Evolutionary conservation across 2,113 vertebrate genomes (phyloP).

Genomic region (Takifugu bimaculatus): DNA sequence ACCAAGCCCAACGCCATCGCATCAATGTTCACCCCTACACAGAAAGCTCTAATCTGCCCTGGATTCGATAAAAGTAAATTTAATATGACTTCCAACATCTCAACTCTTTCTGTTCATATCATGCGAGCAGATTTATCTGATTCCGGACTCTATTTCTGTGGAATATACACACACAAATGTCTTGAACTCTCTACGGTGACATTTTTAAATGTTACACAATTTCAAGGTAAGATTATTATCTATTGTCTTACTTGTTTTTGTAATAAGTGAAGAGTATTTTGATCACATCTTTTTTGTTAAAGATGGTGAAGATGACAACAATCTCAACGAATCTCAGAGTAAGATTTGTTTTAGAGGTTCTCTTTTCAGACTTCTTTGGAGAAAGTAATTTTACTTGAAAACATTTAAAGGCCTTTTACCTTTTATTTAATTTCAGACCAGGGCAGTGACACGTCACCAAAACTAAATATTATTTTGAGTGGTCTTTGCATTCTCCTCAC

Average conservation of each 20-base stretch:
- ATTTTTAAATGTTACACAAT: neutral
- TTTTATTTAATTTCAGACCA: neutral
- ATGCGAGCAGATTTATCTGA: neutral
- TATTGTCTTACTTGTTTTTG: too few species aligned
- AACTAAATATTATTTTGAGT: neutral
- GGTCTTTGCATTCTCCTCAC: neutral
- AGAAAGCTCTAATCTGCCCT: neutral
- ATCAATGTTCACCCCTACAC: rapidly evolving
- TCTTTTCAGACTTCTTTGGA: too few species aligned
- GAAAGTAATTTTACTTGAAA: neutral
- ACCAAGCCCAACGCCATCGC: neutral
- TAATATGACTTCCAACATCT: neutral
- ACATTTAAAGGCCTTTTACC: neutral
- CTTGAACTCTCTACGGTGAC: neutral
- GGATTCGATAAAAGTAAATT: slow-evolving; percentile 21
- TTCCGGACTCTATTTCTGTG: slow-evolving; percentile 34
- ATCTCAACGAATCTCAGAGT: too few species aligned
- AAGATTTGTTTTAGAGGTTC: too few species aligned
- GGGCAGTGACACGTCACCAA: neutral
- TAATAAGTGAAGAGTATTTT: too few species aligned
- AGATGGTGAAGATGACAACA: too few species aligned
- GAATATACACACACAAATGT: rapidly evolving
- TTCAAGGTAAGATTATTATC: slow-evolving; percentile 7
- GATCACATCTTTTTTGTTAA: too few species aligned
- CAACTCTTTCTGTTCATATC: slow-evolving; percentile 8